A percentile compares a stretch with the other conserved stretches of the same genome.
phyloP scores from a whole-genome alignment of 2,888 invertebrate species.

The Syritta pipiens region DNA sequence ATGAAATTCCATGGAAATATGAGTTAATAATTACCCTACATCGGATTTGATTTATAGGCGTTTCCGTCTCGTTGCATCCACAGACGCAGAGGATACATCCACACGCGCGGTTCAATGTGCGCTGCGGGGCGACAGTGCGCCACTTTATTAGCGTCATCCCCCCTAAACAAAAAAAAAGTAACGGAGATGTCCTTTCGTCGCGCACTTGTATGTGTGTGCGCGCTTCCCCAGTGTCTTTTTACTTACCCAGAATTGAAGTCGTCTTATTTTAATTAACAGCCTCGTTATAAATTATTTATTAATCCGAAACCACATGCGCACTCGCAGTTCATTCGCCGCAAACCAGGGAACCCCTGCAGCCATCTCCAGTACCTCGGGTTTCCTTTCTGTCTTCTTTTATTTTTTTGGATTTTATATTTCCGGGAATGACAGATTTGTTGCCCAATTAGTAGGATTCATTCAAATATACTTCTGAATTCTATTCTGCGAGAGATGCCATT shows the following conservation, averaged over 20 bases:
- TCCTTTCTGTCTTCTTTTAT: conserved; percentile 7
- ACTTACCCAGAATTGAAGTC: conserved; percentile 58
- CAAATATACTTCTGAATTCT: conserved; percentile 67
- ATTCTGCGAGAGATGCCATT: conserved; percentile 52
- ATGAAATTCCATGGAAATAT: conserved; percentile 68
- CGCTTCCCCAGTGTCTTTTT: conserved; percentile 47
- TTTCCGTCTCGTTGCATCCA: conserved; percentile 68
- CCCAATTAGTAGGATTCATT: conserved; percentile 72
- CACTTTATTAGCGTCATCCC: conserved; percentile 64
- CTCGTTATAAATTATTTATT: conserved; percentile 70
- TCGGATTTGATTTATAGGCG: conserved; percentile 64
- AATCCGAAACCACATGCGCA: conserved; percentile 67
- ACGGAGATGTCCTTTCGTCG: conserved; percentile 59
- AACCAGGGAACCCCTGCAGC: background rate
- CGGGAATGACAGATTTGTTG: conserved; percentile 79
- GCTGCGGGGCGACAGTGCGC: conserved; percentile 49
- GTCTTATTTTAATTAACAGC: conserved; percentile 69
- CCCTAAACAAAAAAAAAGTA: no score
- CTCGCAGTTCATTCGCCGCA: conserved; percentile 49
- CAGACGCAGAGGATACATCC: no score
- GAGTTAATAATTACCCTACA: conserved; percentile 69
- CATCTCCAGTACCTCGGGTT: conserved; percentile 19
- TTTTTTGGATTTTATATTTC: conserved; percentile 74
- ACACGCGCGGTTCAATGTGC: conserved; percentile 58
- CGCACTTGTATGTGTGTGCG: conserved; percentile 30